Evolutionary conservation across 2,113 vertebrate genomes (phyloP).

Genomic region (Verasper variegatus): DNA sequence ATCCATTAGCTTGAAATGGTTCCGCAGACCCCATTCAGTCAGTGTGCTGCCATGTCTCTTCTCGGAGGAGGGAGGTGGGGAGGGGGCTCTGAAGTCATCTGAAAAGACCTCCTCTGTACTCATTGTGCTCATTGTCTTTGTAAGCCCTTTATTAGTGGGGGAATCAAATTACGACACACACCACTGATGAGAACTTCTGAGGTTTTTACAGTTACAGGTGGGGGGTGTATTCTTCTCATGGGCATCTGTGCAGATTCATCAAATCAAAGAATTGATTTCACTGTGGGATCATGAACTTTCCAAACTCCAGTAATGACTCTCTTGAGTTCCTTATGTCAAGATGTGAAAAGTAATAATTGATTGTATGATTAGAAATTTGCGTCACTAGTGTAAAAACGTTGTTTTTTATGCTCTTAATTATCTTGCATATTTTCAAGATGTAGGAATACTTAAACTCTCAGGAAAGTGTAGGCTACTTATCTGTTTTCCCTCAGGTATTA

Average conservation of each 20-base stretch:
- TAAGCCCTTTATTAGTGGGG: constrained; percentile 79
- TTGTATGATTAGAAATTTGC: not conserved
- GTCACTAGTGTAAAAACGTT: too few relatives aligned
- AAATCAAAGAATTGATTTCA: constrained; percentile 24
- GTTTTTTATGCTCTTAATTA: not conserved
- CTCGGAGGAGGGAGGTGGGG: constrained; percentile 44
- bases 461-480: not conserved
- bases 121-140: constrained; percentile 84
- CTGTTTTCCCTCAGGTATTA: not conserved
- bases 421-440: not conserved
- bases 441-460: not conserved
- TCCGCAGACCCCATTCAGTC: constrained; percentile 71
- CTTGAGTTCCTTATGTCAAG: not conserved
- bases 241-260: constrained; percentile 49
- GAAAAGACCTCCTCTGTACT: constrained; percentile 82
- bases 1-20: constrained; percentile 77
- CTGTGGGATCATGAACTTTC: not conserved
- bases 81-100: constrained; percentile 74
- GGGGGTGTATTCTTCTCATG: constrained; percentile 46
- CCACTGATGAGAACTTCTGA: constrained; percentile 66
- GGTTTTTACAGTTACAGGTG: constrained; percentile 65
- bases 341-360: not conserved
- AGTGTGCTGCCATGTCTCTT: constrained; percentile 70
- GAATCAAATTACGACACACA: constrained; percentile 78
- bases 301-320: constrained; percentile 24